Base-by-base conservation (phyloP, 2,888 invertebrate genomes). In the Hydrotaea diabolus region DNA sequence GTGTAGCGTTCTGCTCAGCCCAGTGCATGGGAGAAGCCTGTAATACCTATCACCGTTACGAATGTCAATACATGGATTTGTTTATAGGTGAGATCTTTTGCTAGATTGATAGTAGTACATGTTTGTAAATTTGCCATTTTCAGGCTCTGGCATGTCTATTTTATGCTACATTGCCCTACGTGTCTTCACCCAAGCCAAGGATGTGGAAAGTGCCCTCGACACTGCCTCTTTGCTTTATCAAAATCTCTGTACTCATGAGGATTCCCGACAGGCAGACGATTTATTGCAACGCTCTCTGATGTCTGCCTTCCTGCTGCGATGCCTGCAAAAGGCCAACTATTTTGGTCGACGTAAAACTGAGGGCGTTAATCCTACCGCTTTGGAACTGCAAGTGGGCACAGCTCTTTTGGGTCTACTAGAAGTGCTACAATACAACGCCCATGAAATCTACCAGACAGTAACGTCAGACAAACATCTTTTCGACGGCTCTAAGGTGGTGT, bases 401-500 rank as follows among this genome's bases (percentile, higher is more conserved):
- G 91, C 96, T 21, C 90, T 97, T 9, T 92, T 96, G 9, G 94
- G 94, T 53, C 94, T 96, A 88, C 93, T 97, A 11, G 96, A 96
- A 91, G 93, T 96, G 73, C 92, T 97, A 15, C 97, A 97, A 90
- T 97, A 97, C 91, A 97, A 97, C 90, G 97, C 97, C 0, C 97
- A 97, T 89, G 97, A 97, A 92, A 94, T 97, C 49, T 95, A 94
- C 87, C 96, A 96, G 89, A 95, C 95, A 0, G 89, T 94, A 8
- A 92, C 94, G 0, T 93, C 93, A 0, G 89, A 91, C 1, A 93
- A 94, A 79, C 93, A 94, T 87, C 89, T 90, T 62, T 93, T 92
- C 46, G 91, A 92, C 57, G 90, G 89, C 15, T 89, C 92, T 19
- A 91, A 90, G 79, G 87, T 90, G 0, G 86, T 91, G 0, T 91